Base-by-base conservation (phyloP, 2,113 vertebrate species). In the Sebastes schlegelii region DNA sequence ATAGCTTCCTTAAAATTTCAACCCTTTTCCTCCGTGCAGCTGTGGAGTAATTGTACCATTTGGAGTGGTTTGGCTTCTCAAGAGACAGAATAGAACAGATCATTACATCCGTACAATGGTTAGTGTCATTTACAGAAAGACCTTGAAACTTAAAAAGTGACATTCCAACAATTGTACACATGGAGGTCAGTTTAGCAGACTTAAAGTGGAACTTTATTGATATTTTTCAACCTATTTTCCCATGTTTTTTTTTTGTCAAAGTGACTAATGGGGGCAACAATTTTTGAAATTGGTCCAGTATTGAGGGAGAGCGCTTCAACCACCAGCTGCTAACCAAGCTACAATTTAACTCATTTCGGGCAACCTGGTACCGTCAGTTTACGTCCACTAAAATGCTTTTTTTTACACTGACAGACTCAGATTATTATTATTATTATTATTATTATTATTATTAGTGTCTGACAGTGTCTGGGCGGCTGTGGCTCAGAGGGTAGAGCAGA, bases 21-120 rank as follows among this genome's bases (percentile, higher is more conserved):
- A 17, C 73, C 8, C 4, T 57, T 76, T 80, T 79, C 74, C 45
- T 10, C 57, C 48, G 43, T 54, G 17, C n/a, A 71, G 9, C 49
- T 46, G 8, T n/a, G 26, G 6, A 46, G 11, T 11, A 45, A 43
- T 19, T 40, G 42, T 5, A 11, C 13, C 46, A 8, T 48, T 57
- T 69, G 1, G 51, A 72, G 52, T 9, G 23, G 9, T 80, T 57
- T 55, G 73, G 63, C 19, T 21, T 72, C 51, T 60, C 9, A 23
- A 26, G 64, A 79, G 42, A 67, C 51, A 54, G 23, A 49, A 43
- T 11, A 2, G n/a, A 70, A 34, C 16, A 40, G 14, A 52, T 73
- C 34, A 40, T 51, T 58, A 34, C 7, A 16, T 60, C 46, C 8
- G 9, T 45, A 21, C 42, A 16, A 19, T 40, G 11, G 5, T 76